Conservation (phyloP, 2,113 vertebrate species). For the Electrona antarctica region DNA sequence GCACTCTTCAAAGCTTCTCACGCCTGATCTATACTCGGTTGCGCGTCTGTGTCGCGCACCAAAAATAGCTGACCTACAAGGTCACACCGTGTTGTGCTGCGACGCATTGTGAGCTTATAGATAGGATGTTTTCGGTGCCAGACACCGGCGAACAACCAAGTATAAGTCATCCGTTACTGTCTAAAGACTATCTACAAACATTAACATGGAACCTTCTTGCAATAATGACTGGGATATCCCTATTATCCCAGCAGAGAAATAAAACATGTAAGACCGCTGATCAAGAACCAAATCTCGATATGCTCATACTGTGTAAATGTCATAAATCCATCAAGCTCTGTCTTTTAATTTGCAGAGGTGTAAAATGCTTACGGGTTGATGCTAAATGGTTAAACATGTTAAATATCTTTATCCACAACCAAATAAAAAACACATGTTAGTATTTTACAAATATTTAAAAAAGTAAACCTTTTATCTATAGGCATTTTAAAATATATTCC, state of each 20-base stretch:
- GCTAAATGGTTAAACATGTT: constrained; percentile 69
- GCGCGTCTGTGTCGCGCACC: too few species aligned
- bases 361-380: constrained; percentile 51
- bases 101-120: too few species aligned
- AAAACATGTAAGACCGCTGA: constrained; percentile 71
- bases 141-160: too few species aligned
- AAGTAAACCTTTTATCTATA: constrained; percentile 84
- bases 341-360: constrained; percentile 36
- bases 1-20: constrained; percentile 60
- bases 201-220: constrained; percentile 61
- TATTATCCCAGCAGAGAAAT: constrained; percentile 52
- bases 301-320: constrained; percentile 37
- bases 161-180: constrained; percentile 6
- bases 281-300: constrained; percentile 58
- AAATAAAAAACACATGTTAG: constrained; percentile 75
- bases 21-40: too few species aligned
- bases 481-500: constrained; percentile 86
- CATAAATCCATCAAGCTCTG: constrained; percentile 22
- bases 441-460: constrained; percentile 85
- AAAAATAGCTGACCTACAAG: too few species aligned
- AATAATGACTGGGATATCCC: constrained; percentile 43
- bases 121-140: too few species aligned
- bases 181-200: constrained; percentile 80
- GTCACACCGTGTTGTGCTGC: too few species aligned
- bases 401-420: constrained; percentile 63